Evolutionary conservation across 2,888 invertebrate genomes (phyloP).

Genomic region (Cartodere bifasciata): DNA sequence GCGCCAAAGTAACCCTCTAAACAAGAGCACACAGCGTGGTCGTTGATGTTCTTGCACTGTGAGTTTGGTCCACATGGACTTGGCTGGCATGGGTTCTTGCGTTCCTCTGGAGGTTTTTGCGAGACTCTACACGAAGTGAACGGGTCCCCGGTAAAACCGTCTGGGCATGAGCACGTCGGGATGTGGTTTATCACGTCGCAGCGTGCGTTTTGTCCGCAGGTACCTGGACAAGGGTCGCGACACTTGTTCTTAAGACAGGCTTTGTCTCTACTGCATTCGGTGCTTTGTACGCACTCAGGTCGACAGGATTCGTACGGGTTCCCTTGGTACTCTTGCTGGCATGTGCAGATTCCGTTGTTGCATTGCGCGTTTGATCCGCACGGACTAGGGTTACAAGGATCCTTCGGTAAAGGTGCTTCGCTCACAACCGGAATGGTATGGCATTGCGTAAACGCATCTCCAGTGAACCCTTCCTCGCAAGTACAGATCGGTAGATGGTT

Average conservation of each 20-base stretch:
- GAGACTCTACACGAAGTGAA: slow-evolving; percentile 26
- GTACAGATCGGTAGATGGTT: slow-evolving; percentile 74
- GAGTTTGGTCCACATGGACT: slow-evolving; percentile 44
- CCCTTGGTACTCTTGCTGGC: slow-evolving; percentile 48
- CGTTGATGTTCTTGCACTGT: slow-evolving; percentile 39
- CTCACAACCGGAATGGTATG: slow-evolving; percentile 36
- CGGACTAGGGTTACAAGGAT: slow-evolving; percentile 58
- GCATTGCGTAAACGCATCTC: slow-evolving; percentile 72
- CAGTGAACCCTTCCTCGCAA: slow-evolving; percentile 60
- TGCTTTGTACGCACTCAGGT: slow-evolving; percentile 56
- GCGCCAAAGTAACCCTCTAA: slow-evolving; percentile 39
- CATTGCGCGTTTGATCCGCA: slow-evolving; percentile 65
- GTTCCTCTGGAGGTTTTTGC: slow-evolving; percentile 19
- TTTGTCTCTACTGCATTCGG: slow-evolving; percentile 50
- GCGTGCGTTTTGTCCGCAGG: slow-evolving; percentile 55
- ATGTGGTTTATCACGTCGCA: slow-evolving; percentile 63
- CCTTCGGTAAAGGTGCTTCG: slow-evolving; percentile 33
- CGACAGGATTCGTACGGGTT: slow-evolving; percentile 56
- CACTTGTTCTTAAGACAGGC: slow-evolving; percentile 59
- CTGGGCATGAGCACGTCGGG: slow-evolving; percentile 57
- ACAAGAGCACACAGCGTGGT: slow-evolving; percentile 41
- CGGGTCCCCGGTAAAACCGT: slow-evolving; percentile 51
- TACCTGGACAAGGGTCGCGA: slow-evolving; percentile 53
- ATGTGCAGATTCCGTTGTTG: slow-evolving; percentile 48
- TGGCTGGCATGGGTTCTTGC: slow-evolving; percentile 35